Conservation (phyloP, 2,888 invertebrate genomes). For the Dioctria linearis region DNA sequence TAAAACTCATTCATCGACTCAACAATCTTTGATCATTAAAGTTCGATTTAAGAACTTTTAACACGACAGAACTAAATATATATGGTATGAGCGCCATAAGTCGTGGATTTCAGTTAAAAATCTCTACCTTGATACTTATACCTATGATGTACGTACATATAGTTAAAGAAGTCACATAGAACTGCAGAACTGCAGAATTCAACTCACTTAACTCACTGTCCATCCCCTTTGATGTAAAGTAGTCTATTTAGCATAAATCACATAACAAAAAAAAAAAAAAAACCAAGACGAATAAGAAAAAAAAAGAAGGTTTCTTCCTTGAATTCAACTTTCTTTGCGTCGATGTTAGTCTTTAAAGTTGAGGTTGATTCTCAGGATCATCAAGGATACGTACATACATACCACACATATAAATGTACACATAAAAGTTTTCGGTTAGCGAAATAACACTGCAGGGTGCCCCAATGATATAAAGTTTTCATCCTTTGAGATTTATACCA, state of each 20-base stretch:
- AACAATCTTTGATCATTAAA: conserved; percentile 6
- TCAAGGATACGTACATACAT: conserved; percentile 9
- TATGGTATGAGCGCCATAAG: neutral
- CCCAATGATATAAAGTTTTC: conserved; percentile 41
- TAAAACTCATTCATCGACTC: too few relatives aligned
- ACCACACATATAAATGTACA: neutral
- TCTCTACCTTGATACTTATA: neutral
- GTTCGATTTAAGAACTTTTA: neutral
- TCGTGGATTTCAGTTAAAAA: neutral
- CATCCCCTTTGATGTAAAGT: conserved; percentile 15
- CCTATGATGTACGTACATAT: conserved; percentile 12
- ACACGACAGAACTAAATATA: too few relatives aligned
- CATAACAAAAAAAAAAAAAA: neutral
- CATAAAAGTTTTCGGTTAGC: conserved; percentile 34
- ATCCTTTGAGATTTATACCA: conserved; percentile 20
- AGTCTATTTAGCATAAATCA: conserved; percentile 46
- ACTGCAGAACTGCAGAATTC: conserved; percentile 2
- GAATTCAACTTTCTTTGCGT: neutral
- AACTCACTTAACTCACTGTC: neutral
- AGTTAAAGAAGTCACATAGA: neutral
- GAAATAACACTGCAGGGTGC: conserved; percentile 23
- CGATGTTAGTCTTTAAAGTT: conserved; percentile 34
- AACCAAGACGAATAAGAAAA: too few relatives aligned
- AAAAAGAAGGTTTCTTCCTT: neutral
- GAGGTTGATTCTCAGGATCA: conserved; percentile 39